phyloP scores from a whole-genome alignment of 2,113 vertebrate species.

The Scomber scombrus region DNA sequence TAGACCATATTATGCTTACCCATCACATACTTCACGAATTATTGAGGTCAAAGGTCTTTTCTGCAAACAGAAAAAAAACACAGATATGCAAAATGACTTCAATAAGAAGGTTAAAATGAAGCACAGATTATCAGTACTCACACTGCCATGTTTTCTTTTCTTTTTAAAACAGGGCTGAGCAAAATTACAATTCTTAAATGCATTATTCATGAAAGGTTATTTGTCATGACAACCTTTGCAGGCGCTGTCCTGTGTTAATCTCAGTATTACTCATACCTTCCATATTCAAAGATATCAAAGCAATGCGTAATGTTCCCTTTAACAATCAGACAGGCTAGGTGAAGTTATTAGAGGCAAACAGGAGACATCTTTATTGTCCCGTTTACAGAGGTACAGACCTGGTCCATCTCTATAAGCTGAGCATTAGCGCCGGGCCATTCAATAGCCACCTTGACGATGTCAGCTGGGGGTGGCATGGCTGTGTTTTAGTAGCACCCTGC shows the following conservation, averaged over 20 bases:
- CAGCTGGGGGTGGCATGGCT: conserved; percentile 93
- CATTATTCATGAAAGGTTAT: neutral
- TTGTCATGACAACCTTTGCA: neutral
- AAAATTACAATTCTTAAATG: neutral
- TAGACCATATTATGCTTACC: conserved; percentile 84
- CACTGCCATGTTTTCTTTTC: neutral
- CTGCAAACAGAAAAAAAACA: conserved; percentile 80
- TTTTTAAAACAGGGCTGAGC: neutral
- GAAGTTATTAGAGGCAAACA: neutral
- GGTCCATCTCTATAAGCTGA: conserved; percentile 97
- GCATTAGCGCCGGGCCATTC: conserved; percentile 98
- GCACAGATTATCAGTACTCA: conserved; percentile 1
- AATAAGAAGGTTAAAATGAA: neutral
- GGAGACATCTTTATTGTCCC: neutral
- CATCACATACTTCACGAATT: conserved; percentile 97
- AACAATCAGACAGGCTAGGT: neutral
- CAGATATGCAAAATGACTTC: neutral
- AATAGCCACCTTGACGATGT: conserved; percentile 98
- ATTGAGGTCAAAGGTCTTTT: conserved; percentile 96
- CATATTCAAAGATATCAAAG: conserved; percentile 1
- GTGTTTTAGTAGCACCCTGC: conserved; percentile 47
- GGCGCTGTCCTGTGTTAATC: neutral
- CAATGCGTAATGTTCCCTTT: neutral
- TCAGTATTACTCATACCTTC: neutral
- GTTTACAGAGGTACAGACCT: conserved; percentile 84